phyloP scores from a whole-genome alignment of 2,888 invertebrate genomes.

The Nysson spinosus region DNA sequence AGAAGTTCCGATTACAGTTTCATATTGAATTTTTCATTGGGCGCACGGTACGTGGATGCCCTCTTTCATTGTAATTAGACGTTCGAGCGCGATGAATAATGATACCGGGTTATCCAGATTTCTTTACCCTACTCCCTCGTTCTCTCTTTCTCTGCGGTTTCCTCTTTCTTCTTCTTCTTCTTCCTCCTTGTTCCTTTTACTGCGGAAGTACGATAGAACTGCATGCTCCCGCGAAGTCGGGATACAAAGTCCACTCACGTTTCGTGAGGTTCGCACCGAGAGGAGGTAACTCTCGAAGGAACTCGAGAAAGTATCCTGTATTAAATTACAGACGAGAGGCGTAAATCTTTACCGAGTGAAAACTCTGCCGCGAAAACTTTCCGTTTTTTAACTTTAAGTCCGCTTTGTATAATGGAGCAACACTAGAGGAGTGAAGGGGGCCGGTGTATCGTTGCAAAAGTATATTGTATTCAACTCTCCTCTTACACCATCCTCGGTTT shows the following conservation, averaged over 20 bases:
- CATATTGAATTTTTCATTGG: conserved; percentile 44
- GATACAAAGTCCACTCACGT: conserved; percentile 61
- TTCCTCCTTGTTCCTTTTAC: not conserved
- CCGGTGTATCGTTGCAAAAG: conserved; percentile 27
- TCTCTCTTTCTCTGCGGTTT: not conserved
- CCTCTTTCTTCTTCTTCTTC: conserved; percentile 2
- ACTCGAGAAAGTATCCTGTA: conserved; percentile 58
- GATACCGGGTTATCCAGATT: conserved; percentile 35
- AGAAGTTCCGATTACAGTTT: conserved; percentile 30
- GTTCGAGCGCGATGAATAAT: conserved; percentile 52
- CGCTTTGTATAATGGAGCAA: conserved; percentile 54
- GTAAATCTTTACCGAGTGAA: conserved; percentile 57
- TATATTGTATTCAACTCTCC: conserved; percentile 21
- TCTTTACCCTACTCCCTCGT: not conserved
- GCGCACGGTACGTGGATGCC: conserved; percentile 25
- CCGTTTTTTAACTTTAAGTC: conserved; percentile 47
- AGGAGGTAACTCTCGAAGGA: conserved; percentile 48
- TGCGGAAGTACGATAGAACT: too few species aligned
- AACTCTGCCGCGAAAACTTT: conserved; percentile 46
- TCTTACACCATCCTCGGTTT: conserved; percentile 18
- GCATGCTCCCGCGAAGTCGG: too few species aligned
- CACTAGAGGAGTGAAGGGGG: conserved; percentile 2
- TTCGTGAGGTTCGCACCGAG: conserved; percentile 34
- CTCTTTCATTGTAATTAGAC: conserved; percentile 56
- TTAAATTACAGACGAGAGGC: conserved; percentile 62